A percentile compares a stretch with the other conserved stretches of the same genome.
Conservation (phyloP, 1,140 invertebrate genomes). For the Lepidurus packardi region DNA sequence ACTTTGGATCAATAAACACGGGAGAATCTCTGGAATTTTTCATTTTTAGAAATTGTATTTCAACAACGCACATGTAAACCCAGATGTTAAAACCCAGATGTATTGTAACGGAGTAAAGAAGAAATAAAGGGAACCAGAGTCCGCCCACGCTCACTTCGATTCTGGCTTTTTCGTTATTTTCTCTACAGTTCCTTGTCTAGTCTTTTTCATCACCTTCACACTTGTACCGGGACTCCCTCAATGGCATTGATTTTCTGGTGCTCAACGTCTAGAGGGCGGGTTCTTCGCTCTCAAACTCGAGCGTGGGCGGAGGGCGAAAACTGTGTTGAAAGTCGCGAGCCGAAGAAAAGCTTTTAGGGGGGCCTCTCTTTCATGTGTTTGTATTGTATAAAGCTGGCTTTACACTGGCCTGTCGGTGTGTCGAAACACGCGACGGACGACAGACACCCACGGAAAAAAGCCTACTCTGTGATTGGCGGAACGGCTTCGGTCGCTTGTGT, state of each 20-base stretch:
- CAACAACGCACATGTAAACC: too few relatives aligned
- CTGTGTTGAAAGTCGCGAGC: background rate
- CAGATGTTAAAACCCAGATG: too few relatives aligned
- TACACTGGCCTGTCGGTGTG: too few relatives aligned
- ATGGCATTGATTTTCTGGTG: constrained; percentile 10
- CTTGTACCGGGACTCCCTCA: background rate
- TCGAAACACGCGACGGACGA: too few relatives aligned
- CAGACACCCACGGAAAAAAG: too few relatives aligned
- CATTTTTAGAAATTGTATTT: too few relatives aligned
- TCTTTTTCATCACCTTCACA: background rate
- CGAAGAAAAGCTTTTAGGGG: background rate
- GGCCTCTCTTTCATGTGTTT: background rate
- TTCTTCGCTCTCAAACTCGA: background rate
- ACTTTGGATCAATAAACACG: too few relatives aligned
- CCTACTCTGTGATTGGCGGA: too few relatives aligned
- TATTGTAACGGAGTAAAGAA: background rate
- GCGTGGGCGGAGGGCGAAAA: background rate
- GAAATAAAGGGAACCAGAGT: background rate
- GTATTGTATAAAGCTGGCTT: background rate
- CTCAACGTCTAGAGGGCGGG: background rate
- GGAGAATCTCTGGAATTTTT: too few relatives aligned
- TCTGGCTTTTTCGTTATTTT: background rate
- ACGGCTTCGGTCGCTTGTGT: too few relatives aligned
- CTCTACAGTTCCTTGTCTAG: background rate
- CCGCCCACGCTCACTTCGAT: background rate